Percentiles rank a stretch among this genome's conserved stretches.
phyloP scores from a whole-genome alignment of 2,888 invertebrate genomes.

The Nineta flava region DNA sequence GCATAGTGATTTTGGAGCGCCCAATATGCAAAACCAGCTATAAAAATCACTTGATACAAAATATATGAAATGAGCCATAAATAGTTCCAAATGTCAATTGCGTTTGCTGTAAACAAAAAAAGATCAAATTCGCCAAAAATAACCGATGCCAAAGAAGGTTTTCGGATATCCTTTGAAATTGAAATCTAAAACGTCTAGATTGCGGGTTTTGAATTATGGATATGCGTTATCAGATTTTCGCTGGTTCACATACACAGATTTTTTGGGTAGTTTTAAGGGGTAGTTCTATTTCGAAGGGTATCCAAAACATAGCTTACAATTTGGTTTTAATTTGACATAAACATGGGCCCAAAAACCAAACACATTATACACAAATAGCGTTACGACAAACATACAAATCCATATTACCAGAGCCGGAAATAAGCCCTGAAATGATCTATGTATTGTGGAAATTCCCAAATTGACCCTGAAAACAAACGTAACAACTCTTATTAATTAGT shows the following conservation, averaged over 20 bases:
- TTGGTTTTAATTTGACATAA: conserved; percentile 18
- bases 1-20: conserved; percentile 32
- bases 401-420: conserved; percentile 23
- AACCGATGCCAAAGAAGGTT: no score
- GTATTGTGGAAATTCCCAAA: no score
- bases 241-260: no score
- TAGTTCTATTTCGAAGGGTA: conserved; percentile 4
- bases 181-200: no score
- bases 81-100: conserved; percentile 24
- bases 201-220: no score
- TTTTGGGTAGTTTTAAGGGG: no score
- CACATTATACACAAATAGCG: conserved; percentile 27
- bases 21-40: conserved; percentile 25
- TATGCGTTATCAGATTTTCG: no score
- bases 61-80: conserved; percentile 22
- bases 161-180: no score
- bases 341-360: conserved; percentile 33
- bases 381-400: conserved; percentile 30
- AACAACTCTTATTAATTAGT: no score
- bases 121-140: background rate
- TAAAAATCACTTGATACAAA: conserved; percentile 24
- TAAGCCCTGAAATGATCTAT: no score
- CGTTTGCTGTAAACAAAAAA: background rate
- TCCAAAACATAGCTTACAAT: conserved; percentile 24
- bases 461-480: no score